Conservation (phyloP, 2,113 vertebrate genomes). For the Spea multiplicata region DNA sequence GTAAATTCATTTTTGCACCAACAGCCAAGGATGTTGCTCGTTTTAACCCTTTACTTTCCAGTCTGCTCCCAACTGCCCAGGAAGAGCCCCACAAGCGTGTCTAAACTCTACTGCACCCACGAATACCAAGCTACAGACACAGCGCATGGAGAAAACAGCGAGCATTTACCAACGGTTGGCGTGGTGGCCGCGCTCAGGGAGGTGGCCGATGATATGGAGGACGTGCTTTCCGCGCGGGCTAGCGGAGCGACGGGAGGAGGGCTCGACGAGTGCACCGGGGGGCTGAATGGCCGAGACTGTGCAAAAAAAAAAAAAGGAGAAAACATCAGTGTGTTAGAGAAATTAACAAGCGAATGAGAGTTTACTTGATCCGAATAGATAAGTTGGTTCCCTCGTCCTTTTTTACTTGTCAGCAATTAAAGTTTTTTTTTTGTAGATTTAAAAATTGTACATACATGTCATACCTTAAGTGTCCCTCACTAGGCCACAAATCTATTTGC, state of each 20-base stretch:
- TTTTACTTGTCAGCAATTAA: no score
- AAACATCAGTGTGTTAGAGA: neutral
- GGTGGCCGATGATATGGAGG: conserved; percentile 93
- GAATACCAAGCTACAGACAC: neutral
- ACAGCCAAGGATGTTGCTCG: no score
- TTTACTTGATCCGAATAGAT: no score
- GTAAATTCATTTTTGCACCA: no score
- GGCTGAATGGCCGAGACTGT: conserved; percentile 91
- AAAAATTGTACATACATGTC: no score
- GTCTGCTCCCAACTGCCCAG: neutral
- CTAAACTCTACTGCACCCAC: neutral
- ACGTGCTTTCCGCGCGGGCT: conserved; percentile 94
- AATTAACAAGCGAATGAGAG: no score
- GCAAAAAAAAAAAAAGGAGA: conserved; percentile 55
- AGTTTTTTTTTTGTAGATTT: no score
- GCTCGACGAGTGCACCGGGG: conserved; percentile 89
- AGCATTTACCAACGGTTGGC: conserved; percentile 87
- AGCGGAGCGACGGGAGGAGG: conserved; percentile 92
- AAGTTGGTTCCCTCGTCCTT: no score
- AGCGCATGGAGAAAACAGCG: conserved; percentile 30
- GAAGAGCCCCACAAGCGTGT: neutral
- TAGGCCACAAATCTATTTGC: no score
- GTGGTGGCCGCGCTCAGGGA: conserved; percentile 94
- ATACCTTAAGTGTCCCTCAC: no score
- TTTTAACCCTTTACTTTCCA: neutral